A percentile compares a stretch with the other conserved stretches of the same genome.
Evolutionary conservation across 2,113 vertebrate species (phyloP).

Genomic region (Riparia riparia): DNA sequence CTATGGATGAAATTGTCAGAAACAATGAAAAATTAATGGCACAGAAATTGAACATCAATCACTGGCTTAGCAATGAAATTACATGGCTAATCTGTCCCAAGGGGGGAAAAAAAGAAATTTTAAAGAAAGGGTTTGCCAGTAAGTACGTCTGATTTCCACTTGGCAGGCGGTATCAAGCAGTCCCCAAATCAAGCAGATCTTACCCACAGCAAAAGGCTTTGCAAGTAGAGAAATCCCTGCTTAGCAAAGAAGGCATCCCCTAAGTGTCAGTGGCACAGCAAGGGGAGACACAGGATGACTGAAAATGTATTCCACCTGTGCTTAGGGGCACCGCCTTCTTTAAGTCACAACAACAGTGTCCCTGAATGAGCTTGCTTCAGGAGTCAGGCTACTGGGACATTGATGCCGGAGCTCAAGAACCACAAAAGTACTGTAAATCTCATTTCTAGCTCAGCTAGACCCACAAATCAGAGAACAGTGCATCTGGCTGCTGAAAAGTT

Average conservation of each 20-base stretch:
- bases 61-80: background rate
- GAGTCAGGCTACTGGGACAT: background rate
- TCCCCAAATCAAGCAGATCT: background rate
- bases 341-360: background rate
- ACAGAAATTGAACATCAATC: background rate
- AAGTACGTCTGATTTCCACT: background rate
- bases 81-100: background rate
- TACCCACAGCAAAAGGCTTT: background rate
- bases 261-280: background rate
- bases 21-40: slow-evolving; percentile 19
- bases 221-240: background rate
- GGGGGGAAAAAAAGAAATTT: background rate
- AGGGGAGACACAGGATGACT: background rate
- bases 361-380: background rate
- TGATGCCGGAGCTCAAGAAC: background rate
- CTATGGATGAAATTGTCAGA: background rate
- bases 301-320: background rate
- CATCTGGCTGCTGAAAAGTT: slow-evolving; percentile 5
- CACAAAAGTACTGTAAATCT: background rate
- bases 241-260: background rate
- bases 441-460: background rate
- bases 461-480: background rate
- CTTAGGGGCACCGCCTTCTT: background rate
- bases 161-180: background rate
- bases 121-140: background rate